Conservation (phyloP, 2,888 invertebrate species). For the Leptogaster cylindrica region DNA sequence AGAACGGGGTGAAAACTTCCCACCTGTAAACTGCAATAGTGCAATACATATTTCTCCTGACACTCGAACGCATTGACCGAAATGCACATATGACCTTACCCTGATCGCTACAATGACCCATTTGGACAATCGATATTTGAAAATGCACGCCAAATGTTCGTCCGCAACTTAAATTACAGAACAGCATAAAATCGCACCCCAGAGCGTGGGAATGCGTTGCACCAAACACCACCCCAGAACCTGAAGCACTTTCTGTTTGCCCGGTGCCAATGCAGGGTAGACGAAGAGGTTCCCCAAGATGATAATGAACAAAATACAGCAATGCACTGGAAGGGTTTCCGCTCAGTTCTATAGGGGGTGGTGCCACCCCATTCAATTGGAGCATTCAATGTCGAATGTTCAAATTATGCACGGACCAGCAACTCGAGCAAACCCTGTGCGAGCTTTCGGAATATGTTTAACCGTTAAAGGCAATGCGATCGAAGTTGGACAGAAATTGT, state of each 20-base stretch:
- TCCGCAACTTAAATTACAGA: background rate
- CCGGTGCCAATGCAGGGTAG: no score
- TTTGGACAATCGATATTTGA: constrained; percentile 33
- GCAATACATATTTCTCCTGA: constrained; percentile 18
- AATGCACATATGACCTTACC: constrained; percentile 16
- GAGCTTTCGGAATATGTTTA: constrained; percentile 14
- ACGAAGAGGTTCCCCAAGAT: constrained; percentile 8
- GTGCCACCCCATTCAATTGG: constrained; percentile 22
- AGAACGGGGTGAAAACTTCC: no score
- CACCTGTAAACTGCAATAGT: background rate
- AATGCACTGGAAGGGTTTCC: constrained; percentile 5
- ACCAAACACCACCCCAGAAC: background rate
- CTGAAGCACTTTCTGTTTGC: constrained; percentile 7
- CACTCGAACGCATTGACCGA: constrained; percentile 12
- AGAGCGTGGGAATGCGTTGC: background rate
- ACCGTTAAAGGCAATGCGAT: background rate
- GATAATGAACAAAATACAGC: constrained; percentile 22
- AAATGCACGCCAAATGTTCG: constrained; percentile 18
- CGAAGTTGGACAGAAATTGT: background rate
- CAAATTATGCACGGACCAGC: background rate
- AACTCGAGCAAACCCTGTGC: constrained; percentile 1
- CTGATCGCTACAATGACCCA: constrained; percentile 18
- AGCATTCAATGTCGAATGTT: constrained; percentile 28
- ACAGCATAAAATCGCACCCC: constrained; percentile 5
- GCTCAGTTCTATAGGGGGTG: background rate